A percentile compares a stretch with the other conserved stretches of the same genome.
Conservation (phyloP, 2,113 vertebrate genomes). For the Lontra canadensis region DNA sequence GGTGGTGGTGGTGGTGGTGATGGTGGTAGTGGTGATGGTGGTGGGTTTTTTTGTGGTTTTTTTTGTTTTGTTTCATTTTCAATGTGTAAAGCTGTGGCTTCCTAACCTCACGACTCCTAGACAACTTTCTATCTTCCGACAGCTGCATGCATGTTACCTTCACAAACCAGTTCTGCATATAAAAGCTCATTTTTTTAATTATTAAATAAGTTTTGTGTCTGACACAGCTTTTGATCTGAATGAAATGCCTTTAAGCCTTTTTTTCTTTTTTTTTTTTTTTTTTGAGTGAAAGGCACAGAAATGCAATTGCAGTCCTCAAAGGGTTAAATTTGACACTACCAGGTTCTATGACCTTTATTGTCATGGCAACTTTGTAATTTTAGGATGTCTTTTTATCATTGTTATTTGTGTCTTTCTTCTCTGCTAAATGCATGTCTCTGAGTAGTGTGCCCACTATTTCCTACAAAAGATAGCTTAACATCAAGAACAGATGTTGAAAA, state of each 20-base stretch:
- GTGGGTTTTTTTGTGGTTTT: neutral
- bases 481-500: conserved; percentile 90
- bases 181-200: conserved; percentile 80
- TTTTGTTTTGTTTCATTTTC: conserved; percentile 53
- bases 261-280: conserved; percentile 65
- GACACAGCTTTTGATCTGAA: conserved; percentile 85
- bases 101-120: conserved; percentile 82
- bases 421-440: conserved; percentile 88
- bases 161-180: conserved; percentile 82
- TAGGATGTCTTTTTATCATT: conserved; percentile 92
- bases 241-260: conserved; percentile 85
- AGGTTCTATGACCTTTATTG: conserved; percentile 91
- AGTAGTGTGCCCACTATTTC: conserved; percentile 88
- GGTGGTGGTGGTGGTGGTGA: neutral
- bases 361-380: conserved; percentile 94
- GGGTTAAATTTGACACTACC: conserved; percentile 89
- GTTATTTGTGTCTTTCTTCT: conserved; percentile 89
- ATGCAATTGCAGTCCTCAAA: conserved; percentile 94
- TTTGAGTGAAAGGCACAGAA: conserved; percentile 92
- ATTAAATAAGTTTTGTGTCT: conserved; percentile 82
- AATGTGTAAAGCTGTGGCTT: conserved; percentile 77
- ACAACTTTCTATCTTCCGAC: conserved; percentile 82
- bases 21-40: no score
- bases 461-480: conserved; percentile 90
- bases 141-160: conserved; percentile 84